These are phyloP conservation scores for Ichneumoninae sp. DNA, from an alignment of 2,888 invertebrate species.

Conservation along the genomic window DNA sequence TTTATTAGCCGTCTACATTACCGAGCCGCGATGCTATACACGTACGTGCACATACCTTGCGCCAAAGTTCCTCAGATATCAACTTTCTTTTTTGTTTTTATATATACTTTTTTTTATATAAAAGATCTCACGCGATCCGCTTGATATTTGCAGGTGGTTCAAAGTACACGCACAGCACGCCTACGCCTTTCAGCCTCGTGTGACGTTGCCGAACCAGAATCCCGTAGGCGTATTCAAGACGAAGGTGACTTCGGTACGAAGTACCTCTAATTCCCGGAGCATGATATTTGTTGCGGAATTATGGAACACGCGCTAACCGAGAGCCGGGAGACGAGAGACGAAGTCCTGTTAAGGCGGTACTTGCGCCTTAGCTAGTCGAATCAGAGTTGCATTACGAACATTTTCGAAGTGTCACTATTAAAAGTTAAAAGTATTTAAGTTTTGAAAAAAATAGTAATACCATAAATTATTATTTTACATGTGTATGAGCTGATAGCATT, in stretches of 20 bases:
- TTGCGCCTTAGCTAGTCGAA: not conserved
- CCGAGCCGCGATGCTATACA: not conserved
- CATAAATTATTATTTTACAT: no score
- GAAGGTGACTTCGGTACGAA: not conserved
- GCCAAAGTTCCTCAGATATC: slow-evolving; percentile 3
- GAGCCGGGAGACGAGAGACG: not conserved
- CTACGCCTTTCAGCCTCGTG: slow-evolving; percentile 17
- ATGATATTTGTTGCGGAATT: slow-evolving; percentile 59
- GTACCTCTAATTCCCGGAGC: slow-evolving; percentile 22
- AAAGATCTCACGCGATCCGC: slow-evolving; percentile 25
- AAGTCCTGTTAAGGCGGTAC: not conserved
- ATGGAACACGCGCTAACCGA: slow-evolving; percentile 29
- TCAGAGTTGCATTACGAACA: not conserved
- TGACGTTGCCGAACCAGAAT: slow-evolving; percentile 13
- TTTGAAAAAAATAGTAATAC: no score
- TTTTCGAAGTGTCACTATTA: not conserved
- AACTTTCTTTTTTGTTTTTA: not conserved
- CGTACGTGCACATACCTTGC: not conserved
- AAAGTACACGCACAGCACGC: not conserved
- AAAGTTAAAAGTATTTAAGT: no score
- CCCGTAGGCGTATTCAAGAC: slow-evolving; percentile 12
- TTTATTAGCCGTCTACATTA: slow-evolving; percentile 30
- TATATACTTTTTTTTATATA: not conserved
- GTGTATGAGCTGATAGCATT: no score
- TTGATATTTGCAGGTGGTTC: slow-evolving; percentile 22